Evolutionary conservation across 2,797 vertebrate species (phyloP).

Genomic region (Dendrocincla tyrannina): DNA sequence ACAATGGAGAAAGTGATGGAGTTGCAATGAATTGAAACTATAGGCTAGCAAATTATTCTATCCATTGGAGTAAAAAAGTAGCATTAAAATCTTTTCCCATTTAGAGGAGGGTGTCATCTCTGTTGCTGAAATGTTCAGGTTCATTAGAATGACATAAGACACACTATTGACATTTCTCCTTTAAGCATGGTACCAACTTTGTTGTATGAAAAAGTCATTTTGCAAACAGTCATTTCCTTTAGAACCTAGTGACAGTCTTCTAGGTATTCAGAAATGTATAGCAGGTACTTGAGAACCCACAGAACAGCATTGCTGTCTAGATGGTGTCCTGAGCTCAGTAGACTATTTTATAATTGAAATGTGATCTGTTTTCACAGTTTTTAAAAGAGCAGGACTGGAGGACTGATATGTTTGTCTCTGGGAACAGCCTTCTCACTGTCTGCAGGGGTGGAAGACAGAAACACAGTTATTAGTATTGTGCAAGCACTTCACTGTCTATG

Average conservation of each 20-base stretch:
- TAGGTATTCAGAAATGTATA: neutral
- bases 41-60: neutral
- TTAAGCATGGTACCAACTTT: neutral
- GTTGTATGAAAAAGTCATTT: neutral
- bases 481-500: neutral
- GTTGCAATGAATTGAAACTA: neutral
- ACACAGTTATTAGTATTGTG: neutral
- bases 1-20: neutral
- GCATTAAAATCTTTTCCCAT: neutral
- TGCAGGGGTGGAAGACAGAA: neutral
- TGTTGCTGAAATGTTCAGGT: neutral
- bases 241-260: neutral
- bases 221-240: neutral
- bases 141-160: neutral
- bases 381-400: neutral
- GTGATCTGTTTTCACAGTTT: neutral
- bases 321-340: neutral
- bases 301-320: neutral
- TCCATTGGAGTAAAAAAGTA: neutral
- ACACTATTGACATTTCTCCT: neutral
- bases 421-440: neutral
- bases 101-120: neutral
- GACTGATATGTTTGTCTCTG: neutral
- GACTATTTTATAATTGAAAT: neutral
- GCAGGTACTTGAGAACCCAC: neutral